Base-by-base conservation (phyloP, 2,888 invertebrate species). In the Hemistola chrysoprasaria region DNA sequence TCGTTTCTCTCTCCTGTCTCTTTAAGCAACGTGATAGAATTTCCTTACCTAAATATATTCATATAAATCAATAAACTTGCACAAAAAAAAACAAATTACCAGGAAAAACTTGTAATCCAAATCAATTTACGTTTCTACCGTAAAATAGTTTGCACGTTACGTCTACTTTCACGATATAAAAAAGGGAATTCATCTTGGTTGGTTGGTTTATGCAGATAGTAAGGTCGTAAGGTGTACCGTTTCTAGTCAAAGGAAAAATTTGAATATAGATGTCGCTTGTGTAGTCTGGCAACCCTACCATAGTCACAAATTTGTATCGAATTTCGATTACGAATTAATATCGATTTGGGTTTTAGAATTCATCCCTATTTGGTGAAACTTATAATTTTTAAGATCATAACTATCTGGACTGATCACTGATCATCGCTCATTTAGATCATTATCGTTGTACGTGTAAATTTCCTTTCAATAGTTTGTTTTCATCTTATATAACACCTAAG, bases 231-330 rank as follows among this genome's bases (percentile, higher is more conserved):
- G 69, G 70, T 4, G 16, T 69, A 65, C 63, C 57, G 57, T 56
- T 54, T 32, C 54, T 65, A 64, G 65, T 58, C 52, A 67, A 66
- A 46, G 68, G 74, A 79, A 80, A 83, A 83, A 85, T 84, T 86
- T 85, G 80, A 86, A 85, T 85, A 81, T 81, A 81, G 80, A 82
- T 79, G 79, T 81, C 71, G 67, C 74, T 59, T 69, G 78, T 80
- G 29, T 37, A 29, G 24, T 20, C 6, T 20, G 11, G 11, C 10
- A 29, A 22, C 38, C 23, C 30, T 44, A 43, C 38, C 16, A 38
- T n/a, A 11, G 36, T 20, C 10, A n/a, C 11, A 6, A n/a, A n/a
- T 6, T 8, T 5, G 11, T 1, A 11, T 21, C 16, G 3, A 30
- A 7, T 9, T 30, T 21, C 22, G 9, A 40, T 33, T 32, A 26